Evolutionary conservation across 2,797 vertebrate genomes (phyloP).

Genomic region (Poeciliopsis paucimaculata): DNA sequence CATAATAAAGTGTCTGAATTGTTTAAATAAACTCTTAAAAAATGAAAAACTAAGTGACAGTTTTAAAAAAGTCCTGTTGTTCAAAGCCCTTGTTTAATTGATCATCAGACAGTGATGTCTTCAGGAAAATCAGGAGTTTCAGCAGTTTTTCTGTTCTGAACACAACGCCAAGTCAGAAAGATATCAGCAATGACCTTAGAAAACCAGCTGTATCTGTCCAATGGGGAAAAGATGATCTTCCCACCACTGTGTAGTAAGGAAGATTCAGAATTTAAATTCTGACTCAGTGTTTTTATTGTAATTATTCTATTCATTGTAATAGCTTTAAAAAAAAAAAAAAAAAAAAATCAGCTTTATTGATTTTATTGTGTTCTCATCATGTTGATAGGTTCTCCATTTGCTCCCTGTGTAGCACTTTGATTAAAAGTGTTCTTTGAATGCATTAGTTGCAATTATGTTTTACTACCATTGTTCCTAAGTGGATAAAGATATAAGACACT

Average conservation of each 20-base stretch:
- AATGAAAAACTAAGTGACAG: neutral
- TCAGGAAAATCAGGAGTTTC: neutral
- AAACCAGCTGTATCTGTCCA: neutral
- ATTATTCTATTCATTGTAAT: neutral
- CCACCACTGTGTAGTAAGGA: neutral
- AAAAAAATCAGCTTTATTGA: neutral
- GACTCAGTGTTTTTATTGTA: neutral
- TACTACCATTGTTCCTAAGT: neutral
- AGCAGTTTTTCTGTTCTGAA: neutral
- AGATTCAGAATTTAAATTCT: neutral
- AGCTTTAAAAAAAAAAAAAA: neutral
- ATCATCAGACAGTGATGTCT: neutral
- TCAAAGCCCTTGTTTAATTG: neutral
- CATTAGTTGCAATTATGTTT: neutral
- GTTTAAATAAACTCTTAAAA: neutral
- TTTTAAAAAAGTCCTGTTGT: neutral
- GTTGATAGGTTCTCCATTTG: neutral
- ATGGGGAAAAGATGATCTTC: neutral
- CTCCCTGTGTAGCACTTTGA: neutral
- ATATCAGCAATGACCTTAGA: neutral
- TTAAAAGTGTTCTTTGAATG: neutral
- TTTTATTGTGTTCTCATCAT: neutral
- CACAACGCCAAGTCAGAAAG: neutral
- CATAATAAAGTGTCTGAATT: constrained; percentile 1
- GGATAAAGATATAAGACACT: neutral